Evolutionary conservation across 2,888 invertebrate genomes (phyloP).

Genomic region (Dyspetes luteomarginatus): DNA sequence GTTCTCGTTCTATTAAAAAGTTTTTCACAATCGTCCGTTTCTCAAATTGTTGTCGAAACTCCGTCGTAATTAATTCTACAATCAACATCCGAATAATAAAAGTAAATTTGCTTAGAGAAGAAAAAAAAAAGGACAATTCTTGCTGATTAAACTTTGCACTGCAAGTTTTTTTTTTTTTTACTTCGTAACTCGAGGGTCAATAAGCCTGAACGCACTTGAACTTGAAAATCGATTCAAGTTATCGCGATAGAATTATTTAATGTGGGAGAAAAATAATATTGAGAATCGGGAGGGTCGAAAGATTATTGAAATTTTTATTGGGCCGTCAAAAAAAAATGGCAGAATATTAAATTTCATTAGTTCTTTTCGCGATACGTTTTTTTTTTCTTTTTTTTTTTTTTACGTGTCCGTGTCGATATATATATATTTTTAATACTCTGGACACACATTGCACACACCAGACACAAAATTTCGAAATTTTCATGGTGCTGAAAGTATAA

Average conservation of each 20-base stretch:
- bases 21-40: constrained; percentile 49
- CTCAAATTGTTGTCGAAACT: constrained; percentile 47
- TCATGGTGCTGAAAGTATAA: constrained; percentile 58
- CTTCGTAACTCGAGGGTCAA: too few species aligned
- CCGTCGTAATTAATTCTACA: constrained; percentile 27
- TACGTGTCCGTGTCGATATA: background rate
- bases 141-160: constrained; percentile 51
- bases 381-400: constrained; percentile 18
- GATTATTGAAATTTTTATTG: background rate
- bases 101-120: background rate
- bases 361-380: background rate
- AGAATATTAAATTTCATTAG: background rate
- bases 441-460: constrained; percentile 18
- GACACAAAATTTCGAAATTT: constrained; percentile 45
- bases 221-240: constrained; percentile 46
- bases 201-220: constrained; percentile 54
- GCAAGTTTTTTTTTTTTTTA: constrained; percentile 53
- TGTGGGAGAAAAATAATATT: background rate
- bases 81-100: background rate
- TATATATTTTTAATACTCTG: constrained; percentile 6
- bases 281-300: background rate
- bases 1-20: constrained; percentile 22
- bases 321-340: background rate
- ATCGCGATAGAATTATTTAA: constrained; percentile 28
- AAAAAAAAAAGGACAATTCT: constrained; percentile 3